Percentiles rank a stretch among this genome's conserved stretches.
Evolutionary conservation across 2,113 vertebrate species (phyloP).

Genomic region (Corapipo altera): DNA sequence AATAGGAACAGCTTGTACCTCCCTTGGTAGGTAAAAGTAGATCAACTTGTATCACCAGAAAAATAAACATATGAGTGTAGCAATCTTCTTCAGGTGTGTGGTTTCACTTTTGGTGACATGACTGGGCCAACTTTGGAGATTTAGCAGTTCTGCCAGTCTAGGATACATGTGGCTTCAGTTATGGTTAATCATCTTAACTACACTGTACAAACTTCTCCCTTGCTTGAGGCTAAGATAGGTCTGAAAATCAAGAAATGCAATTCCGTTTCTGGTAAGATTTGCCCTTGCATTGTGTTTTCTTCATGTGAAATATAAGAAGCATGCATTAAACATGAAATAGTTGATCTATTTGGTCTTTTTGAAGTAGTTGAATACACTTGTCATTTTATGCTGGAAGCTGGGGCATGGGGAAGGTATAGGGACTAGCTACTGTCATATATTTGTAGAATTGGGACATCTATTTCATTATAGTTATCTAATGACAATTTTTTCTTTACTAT

Average conservation of each 20-base stretch:
- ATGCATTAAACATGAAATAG: not conserved
- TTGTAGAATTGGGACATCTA: not conserved
- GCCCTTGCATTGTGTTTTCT: not conserved
- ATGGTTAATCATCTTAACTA: not conserved
- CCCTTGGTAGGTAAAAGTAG: not conserved
- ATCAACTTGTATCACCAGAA: not conserved
- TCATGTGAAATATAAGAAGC: not conserved
- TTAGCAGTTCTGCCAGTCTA: slow-evolving; percentile 17
- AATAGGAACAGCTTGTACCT: not conserved
- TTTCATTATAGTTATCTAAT: not conserved
- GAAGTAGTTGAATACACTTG: not conserved
- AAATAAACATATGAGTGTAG: not conserved
- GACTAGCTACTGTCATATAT: not conserved
- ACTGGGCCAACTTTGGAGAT: not conserved
- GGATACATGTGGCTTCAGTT: not conserved
- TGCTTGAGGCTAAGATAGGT: slow-evolving; percentile 23
- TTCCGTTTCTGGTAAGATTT: not conserved
- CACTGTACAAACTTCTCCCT: not conserved
- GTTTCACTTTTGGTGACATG: not conserved
- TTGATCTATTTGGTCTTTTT: not conserved
- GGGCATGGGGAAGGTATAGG: not conserved
- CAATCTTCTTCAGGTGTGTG: not conserved
- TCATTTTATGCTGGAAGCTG: not conserved
- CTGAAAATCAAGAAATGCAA: not conserved
- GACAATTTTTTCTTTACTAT: not conserved